Base-by-base conservation (phyloP, 2,888 invertebrate species). In the Andrena marginata region DNA sequence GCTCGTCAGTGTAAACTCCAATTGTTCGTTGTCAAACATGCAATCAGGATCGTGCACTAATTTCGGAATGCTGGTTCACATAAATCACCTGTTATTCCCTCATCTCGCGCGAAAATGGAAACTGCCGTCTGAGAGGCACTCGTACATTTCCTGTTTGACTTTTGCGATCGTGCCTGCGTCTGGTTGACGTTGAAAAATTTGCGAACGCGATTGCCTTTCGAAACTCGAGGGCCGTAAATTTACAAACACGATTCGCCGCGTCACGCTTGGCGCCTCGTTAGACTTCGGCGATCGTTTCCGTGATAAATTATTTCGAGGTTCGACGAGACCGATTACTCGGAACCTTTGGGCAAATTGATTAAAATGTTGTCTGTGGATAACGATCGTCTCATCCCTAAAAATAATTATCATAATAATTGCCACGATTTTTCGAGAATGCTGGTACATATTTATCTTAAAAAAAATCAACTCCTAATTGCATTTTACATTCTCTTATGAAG, bases 131-230 rank as follows among this genome's bases (percentile, higher is more conserved):
- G 26, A 7, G n/a, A 49, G 74, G 26, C 49, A 20, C 23, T 42
- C 20, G 48, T 64, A 76, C 49, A 65, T 71, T 59, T 33, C 31
- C 26, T 23, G 23, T 49, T n/a, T 10, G 51, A 64, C 42, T 42
- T 69, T 35, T 23, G 49, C 42, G 6, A 26, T 51, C 42, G 42
- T 56, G 20, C 5, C 8, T 35, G 20, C 51, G 29, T 51, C 35
- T 16, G 7, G 62, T 62, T 68, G 69, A 76, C 69, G 26, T 59
- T 70, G 70, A 33, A 59, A 70, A 70, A 77, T 42, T 56, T 70
- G n/a, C 29, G 13, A 56, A 42, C 31, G 13, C n/a, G 48, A 56
- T 49, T 60, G 31, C n/a, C 10, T 59, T 33, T 69, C 42, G 35
- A 60, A 69, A 68, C 4, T 4, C 35, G 71, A 33, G n/a, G 7